Percentiles rank a stretch among this genome's conserved stretches.
These are phyloP conservation scores for Eupeodes luniger DNA, from an alignment of 2,888 invertebrate genomes.

Conservation along the genomic window DNA sequence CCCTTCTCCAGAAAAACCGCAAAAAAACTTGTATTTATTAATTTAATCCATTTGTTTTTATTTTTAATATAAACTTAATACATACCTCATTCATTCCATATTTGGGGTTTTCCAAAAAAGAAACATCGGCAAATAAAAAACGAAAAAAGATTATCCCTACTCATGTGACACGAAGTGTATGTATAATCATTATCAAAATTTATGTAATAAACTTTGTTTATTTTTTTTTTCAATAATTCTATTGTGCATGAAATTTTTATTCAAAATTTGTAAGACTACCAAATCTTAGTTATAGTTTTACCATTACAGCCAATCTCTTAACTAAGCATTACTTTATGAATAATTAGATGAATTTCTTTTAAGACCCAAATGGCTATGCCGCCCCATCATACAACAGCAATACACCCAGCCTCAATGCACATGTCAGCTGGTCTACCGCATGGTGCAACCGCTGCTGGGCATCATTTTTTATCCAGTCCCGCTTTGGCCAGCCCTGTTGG, in stretches of 20 bases:
- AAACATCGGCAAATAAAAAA: too few relatives aligned
- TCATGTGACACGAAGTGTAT: too few relatives aligned
- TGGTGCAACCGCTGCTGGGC: slow-evolving; percentile 84
- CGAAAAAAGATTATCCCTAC: too few relatives aligned
- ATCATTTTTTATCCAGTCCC: slow-evolving; percentile 96
- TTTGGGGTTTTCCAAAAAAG: too few relatives aligned
- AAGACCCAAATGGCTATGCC: slow-evolving; percentile 86
- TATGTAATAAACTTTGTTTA: background rate
- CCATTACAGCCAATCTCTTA: slow-evolving; percentile 48
- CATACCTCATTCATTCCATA: too few relatives aligned
- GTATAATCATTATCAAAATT: background rate
- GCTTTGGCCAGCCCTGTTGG: slow-evolving; percentile 94
- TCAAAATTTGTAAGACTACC: slow-evolving; percentile 68
- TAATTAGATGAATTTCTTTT: slow-evolving; percentile 72
- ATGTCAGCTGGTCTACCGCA: slow-evolving; percentile 84
- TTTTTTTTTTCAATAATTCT: background rate
- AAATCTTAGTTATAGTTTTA: slow-evolving; percentile 46
- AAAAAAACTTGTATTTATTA: too few relatives aligned
- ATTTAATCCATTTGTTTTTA: too few relatives aligned
- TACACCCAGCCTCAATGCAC: slow-evolving; percentile 89
- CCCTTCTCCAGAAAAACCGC: too few relatives aligned
- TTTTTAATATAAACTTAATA: too few relatives aligned
- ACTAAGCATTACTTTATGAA: slow-evolving; percentile 66
- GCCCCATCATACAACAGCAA: slow-evolving; percentile 84
- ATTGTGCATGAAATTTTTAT: slow-evolving; percentile 52